A percentile compares a stretch with the other conserved stretches of the same genome.
These are phyloP conservation scores for Scolopax rusticola DNA, from an alignment of 2,797 vertebrate species.

Conservation along the genomic window DNA sequence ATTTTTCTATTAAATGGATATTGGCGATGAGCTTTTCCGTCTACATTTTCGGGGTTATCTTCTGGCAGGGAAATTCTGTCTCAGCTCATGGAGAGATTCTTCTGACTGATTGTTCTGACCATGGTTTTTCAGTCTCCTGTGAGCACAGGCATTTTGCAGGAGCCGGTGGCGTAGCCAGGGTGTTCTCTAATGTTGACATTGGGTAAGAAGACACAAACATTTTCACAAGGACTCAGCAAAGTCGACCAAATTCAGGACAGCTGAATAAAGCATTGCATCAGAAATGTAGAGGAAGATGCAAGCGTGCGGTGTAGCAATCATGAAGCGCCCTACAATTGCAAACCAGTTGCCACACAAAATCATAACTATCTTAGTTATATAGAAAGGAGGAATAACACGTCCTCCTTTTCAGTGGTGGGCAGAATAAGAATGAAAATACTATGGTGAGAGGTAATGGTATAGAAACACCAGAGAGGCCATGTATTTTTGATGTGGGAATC, in stretches of 20 bases:
- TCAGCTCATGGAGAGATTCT: not conserved
- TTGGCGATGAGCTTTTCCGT: not conserved
- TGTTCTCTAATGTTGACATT: not conserved
- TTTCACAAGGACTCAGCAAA: not conserved
- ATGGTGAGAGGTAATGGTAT: not conserved
- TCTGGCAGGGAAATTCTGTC: not conserved
- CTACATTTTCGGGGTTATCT: conserved; percentile 40
- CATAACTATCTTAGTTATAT: not conserved
- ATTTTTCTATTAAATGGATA: conserved; percentile 69
- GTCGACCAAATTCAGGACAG: not conserved
- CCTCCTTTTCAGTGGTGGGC: not conserved
- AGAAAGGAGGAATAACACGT: not conserved
- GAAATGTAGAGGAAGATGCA: not conserved
- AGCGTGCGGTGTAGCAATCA: not conserved
- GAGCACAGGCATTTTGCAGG: not conserved
- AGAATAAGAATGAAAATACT: conserved; percentile 6
- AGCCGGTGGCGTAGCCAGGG: not conserved
- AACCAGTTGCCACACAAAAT: not conserved
- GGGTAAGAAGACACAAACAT: not conserved
- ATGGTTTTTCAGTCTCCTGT: not conserved
- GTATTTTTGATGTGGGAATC: conserved; percentile 6
- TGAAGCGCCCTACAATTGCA: not conserved
- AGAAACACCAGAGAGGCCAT: not conserved
- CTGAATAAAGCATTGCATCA: not conserved
- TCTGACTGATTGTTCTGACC: not conserved